A percentile compares a stretch with the other conserved stretches of the same genome.
Conservation (phyloP, 2,113 vertebrate genomes). For the Dasyornis broadbenti region DNA sequence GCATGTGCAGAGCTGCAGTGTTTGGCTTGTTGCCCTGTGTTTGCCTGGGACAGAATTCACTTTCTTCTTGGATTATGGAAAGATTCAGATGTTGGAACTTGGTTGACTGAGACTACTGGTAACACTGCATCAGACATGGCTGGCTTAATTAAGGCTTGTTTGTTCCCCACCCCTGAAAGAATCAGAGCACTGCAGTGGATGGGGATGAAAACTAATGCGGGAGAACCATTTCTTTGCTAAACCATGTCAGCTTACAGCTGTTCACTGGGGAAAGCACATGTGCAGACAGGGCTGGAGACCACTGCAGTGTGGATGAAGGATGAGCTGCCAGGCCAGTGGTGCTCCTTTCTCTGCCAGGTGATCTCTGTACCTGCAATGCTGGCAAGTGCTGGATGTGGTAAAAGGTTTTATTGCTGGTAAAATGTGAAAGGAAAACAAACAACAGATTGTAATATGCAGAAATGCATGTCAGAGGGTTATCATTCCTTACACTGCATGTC, state of each 20-base stretch:
- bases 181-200: not conserved
- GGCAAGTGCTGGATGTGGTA: not conserved
- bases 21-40: not conserved
- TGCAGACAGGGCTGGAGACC: not conserved
- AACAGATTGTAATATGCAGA: not conserved
- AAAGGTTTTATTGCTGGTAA: not conserved
- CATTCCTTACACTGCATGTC: not conserved
- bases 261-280: fast-evolving
- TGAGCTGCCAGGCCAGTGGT: not conserved
- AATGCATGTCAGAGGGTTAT: not conserved
- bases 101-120: not conserved
- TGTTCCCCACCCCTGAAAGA: not conserved
- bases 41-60: not conserved
- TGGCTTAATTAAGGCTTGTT: not conserved
- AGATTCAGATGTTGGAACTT: not conserved
- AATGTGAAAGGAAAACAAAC: not conserved
- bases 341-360: not conserved
- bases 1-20: not conserved
- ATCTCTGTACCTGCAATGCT: not conserved
- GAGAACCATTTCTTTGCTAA: not conserved
- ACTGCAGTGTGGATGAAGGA: not conserved
- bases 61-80: not conserved
- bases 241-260: not conserved
- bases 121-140: not conserved
- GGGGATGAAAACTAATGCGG: not conserved